Base-by-base conservation (phyloP, 2,888 invertebrate genomes). In the Teleogryllus oceanicus region DNA sequence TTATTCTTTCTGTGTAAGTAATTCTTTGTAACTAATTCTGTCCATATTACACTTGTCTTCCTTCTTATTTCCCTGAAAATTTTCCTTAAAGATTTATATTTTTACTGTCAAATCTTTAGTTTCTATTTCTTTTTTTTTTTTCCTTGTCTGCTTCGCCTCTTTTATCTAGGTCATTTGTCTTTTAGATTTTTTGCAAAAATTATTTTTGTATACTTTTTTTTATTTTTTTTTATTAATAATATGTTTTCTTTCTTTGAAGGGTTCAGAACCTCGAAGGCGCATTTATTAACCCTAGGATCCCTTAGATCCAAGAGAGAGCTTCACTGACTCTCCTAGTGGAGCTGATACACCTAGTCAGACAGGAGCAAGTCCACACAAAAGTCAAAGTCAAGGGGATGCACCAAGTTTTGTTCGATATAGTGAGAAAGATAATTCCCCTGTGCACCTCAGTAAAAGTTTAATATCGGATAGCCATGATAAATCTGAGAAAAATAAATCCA, bases 261-360 rank as follows among this genome's bases (percentile, higher is more conserved):
- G 80, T 13, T 79, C 77, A 49, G 83, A 84, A 80, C 83, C 83
- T 2, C 82, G 83, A 76, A 81, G 83, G 21, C 82, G 84, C 37
- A 84, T 80, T 80, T 84, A 12, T 81, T 83, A 62, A 82, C 84
- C 11, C 81, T 84, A 20, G 84, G 84, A 21, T 82, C 84, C 1
- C 75, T 84, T 75, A 82, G 83, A 51, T 83, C 84, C 8, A 82
- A 83, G 75, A 78, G 83, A 84, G 81, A 83, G 83, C 75, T 82
- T 82, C 50, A 80, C 78, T 50, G 82, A 82, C n/a, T 79, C 82
- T 16, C 81, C 77, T 8, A 80, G 79, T 49, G 81, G 78, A 16
- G 81, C 80, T 24, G 83, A 81, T 18, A 81, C 81, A 8, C 80
- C 80, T 13, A 82, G 82, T 77, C n/a, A 24, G 21, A 16, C 37